Base-by-base conservation (phyloP, 23 tunicate species). In the Botrylloides violaceus region DNA sequence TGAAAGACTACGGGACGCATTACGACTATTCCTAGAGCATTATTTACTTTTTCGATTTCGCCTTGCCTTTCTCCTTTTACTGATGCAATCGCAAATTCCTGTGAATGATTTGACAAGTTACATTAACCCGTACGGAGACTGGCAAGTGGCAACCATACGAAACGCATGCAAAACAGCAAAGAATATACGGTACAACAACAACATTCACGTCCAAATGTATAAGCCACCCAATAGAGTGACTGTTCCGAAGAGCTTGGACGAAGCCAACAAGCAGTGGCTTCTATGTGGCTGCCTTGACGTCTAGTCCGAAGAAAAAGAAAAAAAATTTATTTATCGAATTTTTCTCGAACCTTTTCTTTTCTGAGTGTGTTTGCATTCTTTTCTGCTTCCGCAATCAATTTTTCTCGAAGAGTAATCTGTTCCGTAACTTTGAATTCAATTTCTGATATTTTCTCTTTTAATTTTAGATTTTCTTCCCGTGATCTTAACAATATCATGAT, bases 351-450 rank as follows among this genome's bases (percentile, higher is more conserved):
- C 74, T 68, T 68, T 31, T 68, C 74, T 23, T 68, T 43, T 43
- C 37, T 68, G n/a, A 68, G 21, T 38, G 1, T 43, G 37, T 28
- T 37, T 38, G 58, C 37, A 1, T 68, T 68, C 37, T 56, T 39
- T 30, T 68, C 74, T 0, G 74, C 25, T 43, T 68, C 74, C 4
- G 74, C 43, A 23, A 68, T 68, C 22, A 38, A 43, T 68, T 68
- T 68, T 37, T 68, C 74, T 37, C 74, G 74, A 19, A 68, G 74
- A 1, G 36, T 31, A 36, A 68, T 68, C 57, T 68, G 74, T 68
- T 68, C 58, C 0, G 58, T 1, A n/a, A 68, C 26, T 43, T 68
- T 68, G 21, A 29, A 39, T 1, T 68, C 74, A 21, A 68, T 26
- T 19, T 68, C 74, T 0, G 74, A 0, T 4, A 68, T 6, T 38